Evolutionary conservation across 2,888 invertebrate species (phyloP).

Genomic region (Tiliacea aurago): DNA sequence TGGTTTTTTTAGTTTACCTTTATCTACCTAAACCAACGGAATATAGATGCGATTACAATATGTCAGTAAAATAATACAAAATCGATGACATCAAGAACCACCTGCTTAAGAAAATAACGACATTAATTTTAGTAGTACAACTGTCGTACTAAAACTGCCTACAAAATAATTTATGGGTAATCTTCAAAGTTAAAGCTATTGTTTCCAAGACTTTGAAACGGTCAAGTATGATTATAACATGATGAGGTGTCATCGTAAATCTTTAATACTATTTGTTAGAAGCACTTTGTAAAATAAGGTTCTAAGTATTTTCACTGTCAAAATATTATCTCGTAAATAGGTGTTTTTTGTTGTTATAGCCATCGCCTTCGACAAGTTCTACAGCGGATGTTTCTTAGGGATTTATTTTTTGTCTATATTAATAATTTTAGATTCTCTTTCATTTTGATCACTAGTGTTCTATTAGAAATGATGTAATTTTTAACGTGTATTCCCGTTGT

Average conservation of each 20-base stretch:
- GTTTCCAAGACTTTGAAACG: conserved; percentile 24
- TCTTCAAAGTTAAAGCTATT: conserved; percentile 38
- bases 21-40: not conserved
- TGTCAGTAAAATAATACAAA: not conserved
- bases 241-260: conserved; percentile 27
- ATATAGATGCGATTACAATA: not conserved
- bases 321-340: conserved; percentile 1
- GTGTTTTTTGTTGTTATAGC: not conserved
- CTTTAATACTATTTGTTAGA: conserved; percentile 28
- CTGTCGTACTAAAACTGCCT: not conserved
- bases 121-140: not conserved
- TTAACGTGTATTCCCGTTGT: too few species aligned
- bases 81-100: not conserved
- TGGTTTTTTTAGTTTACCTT: too few species aligned
- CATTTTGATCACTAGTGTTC: not conserved
- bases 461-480: not conserved
- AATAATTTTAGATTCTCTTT: not conserved
- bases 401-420: not conserved
- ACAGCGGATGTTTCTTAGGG: not conserved
- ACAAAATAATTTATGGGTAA: conserved; percentile 26
- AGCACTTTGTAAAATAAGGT: not conserved
- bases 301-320: conserved; percentile 17
- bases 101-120: not conserved
- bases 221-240: not conserved
- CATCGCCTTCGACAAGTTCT: not conserved